Percentiles rank a stretch among this genome's conserved stretches.
These are phyloP conservation scores for Drosophila ohnishii DNA, from an alignment of 1,140 invertebrate genomes.

Conservation along the genomic window DNA sequence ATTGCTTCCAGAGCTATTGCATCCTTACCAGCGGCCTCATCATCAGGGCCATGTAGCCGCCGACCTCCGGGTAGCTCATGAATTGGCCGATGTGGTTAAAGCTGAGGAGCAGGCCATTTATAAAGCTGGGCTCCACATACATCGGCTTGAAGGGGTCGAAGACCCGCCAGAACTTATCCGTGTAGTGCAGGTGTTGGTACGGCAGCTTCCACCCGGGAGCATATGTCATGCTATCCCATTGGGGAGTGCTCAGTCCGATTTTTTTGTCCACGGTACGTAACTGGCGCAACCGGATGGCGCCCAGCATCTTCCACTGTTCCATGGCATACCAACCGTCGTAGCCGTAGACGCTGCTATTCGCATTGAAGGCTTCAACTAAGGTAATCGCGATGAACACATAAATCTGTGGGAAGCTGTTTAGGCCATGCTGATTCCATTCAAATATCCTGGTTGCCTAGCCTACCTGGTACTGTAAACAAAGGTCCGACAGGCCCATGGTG, in stretches of 20 bases:
- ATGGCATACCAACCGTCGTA: constrained; percentile 48
- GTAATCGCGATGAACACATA: constrained; percentile 38
- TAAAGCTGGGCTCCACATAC: background rate
- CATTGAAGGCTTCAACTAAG: constrained; percentile 38
- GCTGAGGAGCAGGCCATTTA: constrained; percentile 9
- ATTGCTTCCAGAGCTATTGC: background rate
- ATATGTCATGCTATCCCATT: constrained; percentile 24
- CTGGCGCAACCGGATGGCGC: constrained; percentile 60
- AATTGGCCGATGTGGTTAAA: constrained; percentile 21
- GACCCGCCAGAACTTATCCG: constrained; percentile 60
- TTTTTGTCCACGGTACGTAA: constrained; percentile 23
- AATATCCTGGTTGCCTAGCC: background rate
- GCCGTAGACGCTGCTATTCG: background rate
- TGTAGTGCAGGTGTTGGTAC: constrained; percentile 35
- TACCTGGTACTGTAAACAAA: constrained; percentile 29
- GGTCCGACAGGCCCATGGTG: constrained; percentile 29
- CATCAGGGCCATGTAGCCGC: constrained; percentile 54
- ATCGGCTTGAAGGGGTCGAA: constrained; percentile 59
- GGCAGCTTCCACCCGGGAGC: constrained; percentile 54
- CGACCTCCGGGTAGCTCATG: constrained; percentile 26
- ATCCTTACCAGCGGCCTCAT: constrained; percentile 10
- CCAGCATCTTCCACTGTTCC: constrained; percentile 44
- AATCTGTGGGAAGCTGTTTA: constrained; percentile 9
- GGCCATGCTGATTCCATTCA: no score
- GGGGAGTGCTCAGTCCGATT: background rate